Base-by-base conservation (phyloP, 2,113 vertebrate species). In the Bostrychus sinensis region DNA sequence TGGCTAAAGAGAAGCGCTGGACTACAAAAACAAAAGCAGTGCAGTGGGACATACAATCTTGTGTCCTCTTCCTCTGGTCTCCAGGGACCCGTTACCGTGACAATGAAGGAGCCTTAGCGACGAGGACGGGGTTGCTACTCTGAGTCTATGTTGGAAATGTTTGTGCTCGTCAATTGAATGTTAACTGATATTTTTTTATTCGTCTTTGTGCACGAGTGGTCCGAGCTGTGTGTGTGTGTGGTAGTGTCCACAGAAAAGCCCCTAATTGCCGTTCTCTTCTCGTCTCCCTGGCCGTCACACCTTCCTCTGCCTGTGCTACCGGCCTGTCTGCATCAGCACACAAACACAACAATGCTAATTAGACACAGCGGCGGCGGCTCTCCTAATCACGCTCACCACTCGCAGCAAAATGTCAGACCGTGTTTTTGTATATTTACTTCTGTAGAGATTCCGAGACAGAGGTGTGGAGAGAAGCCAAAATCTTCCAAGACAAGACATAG, bases 61-160 rank as follows among this genome's bases (percentile, higher is more conserved):
- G 72, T 73, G 82, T 87, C 73, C 67, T 63, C 72, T 73, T 72
- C 80, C 78, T 79, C 66, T 57, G 67, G 77, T 90, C 88, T 82
- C 87, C 60, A 51, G 88, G 86, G 88, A 68, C 89, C 90, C 80
- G 90, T 91, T 91, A 92, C 88, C 76, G 80, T 78, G 82, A 84
- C 87, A 62, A 87, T 87, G 86, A 89, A 77, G 66, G 58, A 74
- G 78, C 81, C 83, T 78, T 63, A 77, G 54, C 62, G 80, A 70
- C 66, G 63, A 23, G 55, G 59, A 77, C 75, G 70, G 50, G 58
- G 70, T 66, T 68, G 71, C 70, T 74, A 60, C 51, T 3, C 37
- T 58, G 76, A 56, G 65, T 67, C 28, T 26, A 60, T 50, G 53
- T 13, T 17, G 43, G 51, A 60, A 38, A 46, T 51, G 62, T 74